These are phyloP conservation scores for Typhlomys cinereus DNA, from an alignment of 2,113 vertebrate species.

Conservation along the genomic window DNA sequence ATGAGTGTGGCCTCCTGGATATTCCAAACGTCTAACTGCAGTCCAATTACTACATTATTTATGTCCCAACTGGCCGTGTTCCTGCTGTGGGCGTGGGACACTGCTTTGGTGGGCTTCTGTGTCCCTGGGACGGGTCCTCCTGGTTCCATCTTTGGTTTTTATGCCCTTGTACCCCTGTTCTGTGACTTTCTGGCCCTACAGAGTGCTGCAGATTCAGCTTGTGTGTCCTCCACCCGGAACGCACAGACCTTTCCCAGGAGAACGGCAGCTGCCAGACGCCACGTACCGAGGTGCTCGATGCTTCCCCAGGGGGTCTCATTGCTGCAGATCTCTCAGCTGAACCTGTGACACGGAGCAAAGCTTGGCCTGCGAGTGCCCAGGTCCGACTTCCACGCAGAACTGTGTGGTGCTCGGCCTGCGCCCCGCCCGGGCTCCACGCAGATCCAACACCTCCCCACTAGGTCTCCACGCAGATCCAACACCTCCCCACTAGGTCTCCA, in stretches of 20 bases:
- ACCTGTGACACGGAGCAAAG: fast-evolving
- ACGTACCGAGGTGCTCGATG: fast-evolving
- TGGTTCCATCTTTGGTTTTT: fast-evolving
- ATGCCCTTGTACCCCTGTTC: too few species aligned
- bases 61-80: fast-evolving
- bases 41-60: fast-evolving
- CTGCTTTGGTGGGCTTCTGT: fast-evolving
- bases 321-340: background rate
- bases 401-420: fast-evolving
- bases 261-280: background rate
- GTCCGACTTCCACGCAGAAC: fast-evolving
- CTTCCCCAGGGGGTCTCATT: fast-evolving
- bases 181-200: fast-evolving
- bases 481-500: fast-evolving
- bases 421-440: fast-evolving
- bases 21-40: background rate
- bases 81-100: fast-evolving
- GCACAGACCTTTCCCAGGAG: too few species aligned
- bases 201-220: background rate
- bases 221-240: fast-evolving
- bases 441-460: too few species aligned
- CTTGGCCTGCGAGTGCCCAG: fast-evolving
- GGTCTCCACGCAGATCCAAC: fast-evolving
- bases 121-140: fast-evolving
- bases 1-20: fast-evolving